Evolutionary conservation across 2,888 invertebrate genomes (phyloP), one percentile per base, ranked within the genome.

Genomic region (Diarsia brunnea): DNA sequence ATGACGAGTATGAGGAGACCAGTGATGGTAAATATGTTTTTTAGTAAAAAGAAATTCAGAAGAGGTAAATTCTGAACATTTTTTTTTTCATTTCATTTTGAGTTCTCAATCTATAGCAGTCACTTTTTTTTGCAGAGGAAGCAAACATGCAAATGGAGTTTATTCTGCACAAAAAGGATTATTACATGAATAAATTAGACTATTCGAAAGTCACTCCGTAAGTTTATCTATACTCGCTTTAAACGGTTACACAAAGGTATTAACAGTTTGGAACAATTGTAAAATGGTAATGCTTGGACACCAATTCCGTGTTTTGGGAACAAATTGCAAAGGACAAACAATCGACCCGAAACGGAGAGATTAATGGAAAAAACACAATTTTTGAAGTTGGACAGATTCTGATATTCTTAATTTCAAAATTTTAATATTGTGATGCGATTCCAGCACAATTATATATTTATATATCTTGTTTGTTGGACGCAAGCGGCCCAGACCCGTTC

Each of bases 101-200:
- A 4, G 16, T 58, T 58, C 14, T 47, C 11, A 31, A n/a, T 4
- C 19, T 47, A 38, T 16, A 38, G 24, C 63, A 4, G 63, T 43
- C 14, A 31, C 71, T 84, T 81, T 55, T 63, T 51, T 87, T 94
- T 91, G 86, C 95, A 94, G 96, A 95, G 87, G 97, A 97, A 76
- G 97, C 97, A 7, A 97, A 97, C 77, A 97, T 97, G 69, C 97
- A 97, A 81, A 97, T 97, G 87, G 99, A 99, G 94, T 99, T 99
- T 93, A 95, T 97, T 74, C 97, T 98, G 81, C 98, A 98, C 92
- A 99, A 99, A 93, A 97, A 97, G 83, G 98, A 98, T 91, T 99
- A 99, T 95, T 99, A 99, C 92, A 98, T 98, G 96, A 98, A 98
- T 85, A 99, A 99, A 93, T 95, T 99, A 93, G 98, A 98, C 79